These are phyloP conservation scores for Ophiodon elongatus DNA, from an alignment of 2,113 vertebrate species.

Conservation along the genomic window DNA sequence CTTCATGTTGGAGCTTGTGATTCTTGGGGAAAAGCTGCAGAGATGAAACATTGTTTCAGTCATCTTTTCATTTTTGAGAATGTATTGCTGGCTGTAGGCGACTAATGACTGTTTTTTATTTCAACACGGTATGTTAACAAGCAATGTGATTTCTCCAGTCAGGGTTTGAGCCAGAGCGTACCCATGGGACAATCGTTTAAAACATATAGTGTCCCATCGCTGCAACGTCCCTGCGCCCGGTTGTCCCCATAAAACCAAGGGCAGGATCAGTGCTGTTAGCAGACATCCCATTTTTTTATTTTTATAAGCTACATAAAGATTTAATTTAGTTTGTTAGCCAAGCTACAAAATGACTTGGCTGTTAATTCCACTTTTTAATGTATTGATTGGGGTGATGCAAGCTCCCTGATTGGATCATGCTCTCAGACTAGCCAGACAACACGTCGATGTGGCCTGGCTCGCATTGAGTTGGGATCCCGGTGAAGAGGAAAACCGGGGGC, in stretches of 20 bases:
- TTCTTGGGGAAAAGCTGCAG: neutral
- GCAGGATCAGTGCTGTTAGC: neutral
- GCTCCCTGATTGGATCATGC: neutral
- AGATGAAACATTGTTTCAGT: neutral
- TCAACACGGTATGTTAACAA: neutral
- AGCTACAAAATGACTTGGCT: neutral
- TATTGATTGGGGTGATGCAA: neutral
- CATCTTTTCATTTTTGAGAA: neutral
- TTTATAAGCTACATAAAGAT: neutral
- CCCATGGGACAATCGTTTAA: neutral
- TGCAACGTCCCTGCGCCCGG: neutral
- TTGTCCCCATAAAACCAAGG: neutral
- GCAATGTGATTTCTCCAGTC: neutral
- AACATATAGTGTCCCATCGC: neutral
- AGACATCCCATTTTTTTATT: neutral
- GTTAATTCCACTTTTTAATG: neutral
- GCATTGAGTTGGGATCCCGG: neutral
- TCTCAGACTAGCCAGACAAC: neutral
- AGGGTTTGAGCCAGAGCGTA: neutral
- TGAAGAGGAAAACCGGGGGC: no score
- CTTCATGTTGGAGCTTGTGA: neutral
- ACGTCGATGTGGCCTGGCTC: neutral
- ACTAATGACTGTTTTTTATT: neutral
- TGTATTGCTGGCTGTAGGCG: neutral
- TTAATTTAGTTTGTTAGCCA: neutral